phyloP scores from a whole-genome alignment of 2,888 invertebrate genomes.

The Acanthosoma haemorrhoidale region DNA sequence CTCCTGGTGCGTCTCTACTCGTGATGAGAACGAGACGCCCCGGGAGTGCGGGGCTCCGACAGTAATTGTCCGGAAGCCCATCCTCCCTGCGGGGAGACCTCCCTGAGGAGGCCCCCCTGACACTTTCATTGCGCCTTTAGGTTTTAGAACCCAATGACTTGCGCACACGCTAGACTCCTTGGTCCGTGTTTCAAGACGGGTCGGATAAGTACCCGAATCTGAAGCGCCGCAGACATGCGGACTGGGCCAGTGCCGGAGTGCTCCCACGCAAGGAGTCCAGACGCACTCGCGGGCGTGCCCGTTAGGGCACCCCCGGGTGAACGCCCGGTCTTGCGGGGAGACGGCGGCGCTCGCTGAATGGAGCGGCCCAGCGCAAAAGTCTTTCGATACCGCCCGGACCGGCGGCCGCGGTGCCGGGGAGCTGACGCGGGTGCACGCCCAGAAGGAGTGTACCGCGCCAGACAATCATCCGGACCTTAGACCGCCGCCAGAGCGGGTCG shows the following conservation, averaged over 20 bases:
- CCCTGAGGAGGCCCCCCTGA: not conserved
- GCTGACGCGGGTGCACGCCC: not conserved
- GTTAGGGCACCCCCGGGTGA: not conserved
- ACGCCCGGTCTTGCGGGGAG: not conserved
- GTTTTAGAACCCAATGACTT: too few species aligned
- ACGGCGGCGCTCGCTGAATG: too few species aligned
- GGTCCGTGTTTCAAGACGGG: conserved; percentile 75
- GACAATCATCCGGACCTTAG: not conserved
- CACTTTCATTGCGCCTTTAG: too few species aligned
- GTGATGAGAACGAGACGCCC: too few species aligned
- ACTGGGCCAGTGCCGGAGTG: conserved; percentile 41
- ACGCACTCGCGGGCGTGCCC: not conserved
- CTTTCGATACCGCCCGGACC: too few species aligned
- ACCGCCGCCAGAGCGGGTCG: too few species aligned
- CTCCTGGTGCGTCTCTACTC: too few species aligned
- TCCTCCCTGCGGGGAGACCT: not conserved
- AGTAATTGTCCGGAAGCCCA: not conserved
- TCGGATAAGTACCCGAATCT: conserved; percentile 51
- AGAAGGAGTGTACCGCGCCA: not conserved
- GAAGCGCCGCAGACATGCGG: conserved; percentile 46
- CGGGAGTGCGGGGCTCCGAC: too few species aligned
- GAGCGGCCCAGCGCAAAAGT: too few species aligned
- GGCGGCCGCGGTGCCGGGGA: not conserved
- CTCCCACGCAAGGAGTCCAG: conserved; percentile 41
- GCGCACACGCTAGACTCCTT: conserved; percentile 68